Conservation (phyloP, 2,797 vertebrate species). For the Danionella dracula region DNA sequence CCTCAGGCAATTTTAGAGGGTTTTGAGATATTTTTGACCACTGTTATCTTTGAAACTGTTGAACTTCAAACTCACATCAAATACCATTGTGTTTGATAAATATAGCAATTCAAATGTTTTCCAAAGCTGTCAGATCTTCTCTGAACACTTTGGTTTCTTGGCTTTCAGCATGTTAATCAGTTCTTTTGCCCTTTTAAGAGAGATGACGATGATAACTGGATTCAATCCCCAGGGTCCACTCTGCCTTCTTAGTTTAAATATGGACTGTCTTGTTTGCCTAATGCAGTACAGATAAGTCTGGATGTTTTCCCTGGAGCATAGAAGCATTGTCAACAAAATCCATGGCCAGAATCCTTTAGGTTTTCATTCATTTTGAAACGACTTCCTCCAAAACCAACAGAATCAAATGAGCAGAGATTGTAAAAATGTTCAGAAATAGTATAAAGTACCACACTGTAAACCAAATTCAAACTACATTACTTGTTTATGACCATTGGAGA, state of each 20-base stretch:
- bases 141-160: neutral
- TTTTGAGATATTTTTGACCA: no score
- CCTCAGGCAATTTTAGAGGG: no score
- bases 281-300: neutral
- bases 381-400: neutral
- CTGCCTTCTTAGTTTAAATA: neutral
- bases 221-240: neutral
- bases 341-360: neutral
- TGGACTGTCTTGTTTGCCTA: neutral
- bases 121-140: no score
- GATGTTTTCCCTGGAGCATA: neutral
- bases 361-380: neutral
- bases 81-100: no score
- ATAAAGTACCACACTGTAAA: neutral
- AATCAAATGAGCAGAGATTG: neutral
- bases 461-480: neutral
- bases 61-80: no score
- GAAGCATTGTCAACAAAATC: constrained; percentile 3
- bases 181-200: neutral
- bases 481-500: constrained; percentile 9
- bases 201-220: neutral
- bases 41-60: no score
- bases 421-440: neutral
- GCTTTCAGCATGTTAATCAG: neutral
- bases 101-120: no score